A percentile compares a stretch with the other conserved stretches of the same genome.
phyloP scores from a whole-genome alignment of 2,888 invertebrate genomes.

The Diarsia brunnea region DNA sequence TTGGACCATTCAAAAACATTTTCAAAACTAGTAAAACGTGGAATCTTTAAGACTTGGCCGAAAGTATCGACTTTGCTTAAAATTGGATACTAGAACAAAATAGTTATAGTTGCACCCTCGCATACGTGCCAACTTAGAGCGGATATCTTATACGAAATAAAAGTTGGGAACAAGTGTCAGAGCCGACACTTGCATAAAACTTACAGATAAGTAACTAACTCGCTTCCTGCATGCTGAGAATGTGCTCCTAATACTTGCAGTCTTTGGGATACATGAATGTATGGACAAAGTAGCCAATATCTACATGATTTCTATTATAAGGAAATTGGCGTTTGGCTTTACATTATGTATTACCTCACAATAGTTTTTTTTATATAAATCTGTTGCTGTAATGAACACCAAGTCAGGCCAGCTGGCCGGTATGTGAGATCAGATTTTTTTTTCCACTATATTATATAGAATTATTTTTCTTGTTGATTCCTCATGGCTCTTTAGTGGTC shows the following conservation, averaged over 20 bases:
- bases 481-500: too few relatives aligned
- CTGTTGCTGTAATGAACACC: background rate
- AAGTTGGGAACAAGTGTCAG: conserved; percentile 29
- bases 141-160: conserved; percentile 36
- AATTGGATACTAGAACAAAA: background rate
- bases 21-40: background rate
- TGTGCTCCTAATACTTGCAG: background rate
- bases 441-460: too few relatives aligned
- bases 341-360: background rate
- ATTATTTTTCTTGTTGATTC: too few relatives aligned
- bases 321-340: background rate
- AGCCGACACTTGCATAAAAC: conserved; percentile 23
- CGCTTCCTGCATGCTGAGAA: conserved; percentile 16
- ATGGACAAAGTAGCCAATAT: background rate
- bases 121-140: conserved; percentile 20
- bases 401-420: background rate
- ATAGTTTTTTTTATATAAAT: background rate
- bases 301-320: background rate
- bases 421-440: too few relatives aligned
- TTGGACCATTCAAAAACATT: background rate
- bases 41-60: conserved; percentile 8
- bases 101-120: conserved; percentile 3
- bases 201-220: conserved; percentile 26
- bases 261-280: background rate
- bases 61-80: background rate